Percentiles rank a stretch among this genome's conserved stretches.
These are phyloP conservation scores for Daktulosphaira vitifoliae DNA, from an alignment of 1,140 invertebrate genomes.

Conservation along the genomic window DNA sequence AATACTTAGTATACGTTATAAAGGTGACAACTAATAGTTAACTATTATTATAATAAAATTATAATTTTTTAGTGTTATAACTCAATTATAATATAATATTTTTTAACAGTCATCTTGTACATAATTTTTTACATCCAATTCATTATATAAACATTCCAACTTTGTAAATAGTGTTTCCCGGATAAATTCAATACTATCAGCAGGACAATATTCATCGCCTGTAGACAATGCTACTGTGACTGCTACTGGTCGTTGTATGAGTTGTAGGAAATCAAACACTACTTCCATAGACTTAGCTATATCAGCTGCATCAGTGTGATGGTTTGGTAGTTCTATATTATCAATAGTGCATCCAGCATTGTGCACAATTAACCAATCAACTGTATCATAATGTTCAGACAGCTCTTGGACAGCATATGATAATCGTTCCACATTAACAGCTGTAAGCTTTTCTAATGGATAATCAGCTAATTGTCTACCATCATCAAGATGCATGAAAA, in stretches of 20 bases:
- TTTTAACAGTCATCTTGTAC: too few species aligned
- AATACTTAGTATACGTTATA: background rate
- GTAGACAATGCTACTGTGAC: slow-evolving; percentile 74
- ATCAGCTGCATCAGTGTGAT: slow-evolving; percentile 61
- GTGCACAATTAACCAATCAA: slow-evolving; percentile 70
- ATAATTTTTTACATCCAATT: slow-evolving; percentile 24
- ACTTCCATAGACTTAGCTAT: slow-evolving; percentile 53
- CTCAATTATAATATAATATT: too few species aligned
- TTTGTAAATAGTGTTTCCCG: slow-evolving; percentile 51
- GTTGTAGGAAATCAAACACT: slow-evolving; percentile 43
- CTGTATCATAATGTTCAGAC: slow-evolving; percentile 41
- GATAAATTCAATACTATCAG: slow-evolving; percentile 62
- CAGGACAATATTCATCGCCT: slow-evolving; percentile 80
- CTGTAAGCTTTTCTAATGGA: slow-evolving; percentile 17
- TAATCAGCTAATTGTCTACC: slow-evolving; percentile 14
- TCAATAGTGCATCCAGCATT: slow-evolving; percentile 81
- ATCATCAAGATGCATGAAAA: slow-evolving; percentile 36
- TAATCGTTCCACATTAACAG: slow-evolving; percentile 16
- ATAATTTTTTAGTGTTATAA: too few species aligned
- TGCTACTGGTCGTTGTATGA: slow-evolving; percentile 51
- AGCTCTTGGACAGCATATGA: slow-evolving; percentile 34
- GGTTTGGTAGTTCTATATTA: slow-evolving; percentile 67
- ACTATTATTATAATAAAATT: too few species aligned
- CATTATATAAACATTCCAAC: slow-evolving; percentile 43
- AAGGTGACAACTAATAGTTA: background rate